Base-by-base conservation (phyloP, 2,888 invertebrate genomes). In the Neoscelio sp. region DNA sequence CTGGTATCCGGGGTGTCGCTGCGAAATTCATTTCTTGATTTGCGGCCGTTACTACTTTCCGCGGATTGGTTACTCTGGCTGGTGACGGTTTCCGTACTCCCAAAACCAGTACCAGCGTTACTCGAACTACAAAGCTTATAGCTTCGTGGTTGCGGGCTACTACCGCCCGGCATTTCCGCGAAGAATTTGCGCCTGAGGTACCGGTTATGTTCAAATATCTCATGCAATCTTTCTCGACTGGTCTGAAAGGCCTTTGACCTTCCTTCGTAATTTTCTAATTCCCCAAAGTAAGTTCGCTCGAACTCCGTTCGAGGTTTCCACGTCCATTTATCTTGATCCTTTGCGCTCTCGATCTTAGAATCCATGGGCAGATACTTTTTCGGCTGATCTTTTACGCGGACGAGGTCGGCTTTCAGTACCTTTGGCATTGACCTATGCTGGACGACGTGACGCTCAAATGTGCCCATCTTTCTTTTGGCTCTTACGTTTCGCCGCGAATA, bases 11-110 rank as follows among this genome's bases (percentile, higher is more conserved):
- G 86, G 0, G 86, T 86, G 0, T 30, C 62, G 44, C 83, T 84
- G 28, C 83, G 87, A 28, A 84, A 84, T 1, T 85, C 85, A 1
- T 82, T 84, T 17, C 85, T 82, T 0, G 88, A 87, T 50, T 88
- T 89, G 6, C 87, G 79, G 0, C 87, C 89, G 38, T 84, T 87
- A 2, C 87, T 88, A 50, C 89, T 89, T 4, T 83, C 82, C 0
- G 86, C 88, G 2, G 89, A 89, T 33, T 88, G 88, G 58, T 90
- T 90, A 73, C 89, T 90, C 60, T 89, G 90, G 46, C 90, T 90
- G 17, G 87, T 87, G 8, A 90, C 81, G 0, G 90, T 90, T 48
- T 90, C 90, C 3, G 89, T 89, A 67, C 90, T 90, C 0, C 90
- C 90, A 13, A 89, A 90, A 6, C 89, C 88, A 23, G 58, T 78